These are phyloP conservation scores for Synchiropus splendidus DNA, from an alignment of 2,113 vertebrate species.

Conservation along the genomic window DNA sequence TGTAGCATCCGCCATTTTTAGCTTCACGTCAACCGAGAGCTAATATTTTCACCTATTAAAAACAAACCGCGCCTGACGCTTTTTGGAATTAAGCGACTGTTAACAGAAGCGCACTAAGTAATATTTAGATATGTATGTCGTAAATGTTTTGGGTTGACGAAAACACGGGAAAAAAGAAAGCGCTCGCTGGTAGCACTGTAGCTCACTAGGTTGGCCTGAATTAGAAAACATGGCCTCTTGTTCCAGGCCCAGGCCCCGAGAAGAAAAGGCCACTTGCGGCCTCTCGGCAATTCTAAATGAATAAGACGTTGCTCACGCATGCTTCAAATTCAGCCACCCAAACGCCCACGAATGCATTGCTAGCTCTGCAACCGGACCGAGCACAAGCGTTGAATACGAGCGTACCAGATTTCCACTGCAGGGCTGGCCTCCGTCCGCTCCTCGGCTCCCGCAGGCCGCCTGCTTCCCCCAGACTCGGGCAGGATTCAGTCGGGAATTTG, in stretches of 20 bases:
- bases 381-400: slow-evolving; percentile 26
- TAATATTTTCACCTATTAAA: slow-evolving; percentile 20
- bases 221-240: slow-evolving; percentile 67
- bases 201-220: slow-evolving; percentile 45
- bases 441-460: slow-evolving; percentile 67
- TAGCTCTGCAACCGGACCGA: slow-evolving; percentile 5
- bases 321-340: slow-evolving; percentile 19
- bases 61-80: not conserved
- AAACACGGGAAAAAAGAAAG: no score
- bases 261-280: slow-evolving; percentile 61
- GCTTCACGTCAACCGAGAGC: slow-evolving; percentile 28
- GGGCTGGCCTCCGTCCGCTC: slow-evolving; percentile 53
- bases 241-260: slow-evolving; percentile 62
- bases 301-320: slow-evolving; percentile 30
- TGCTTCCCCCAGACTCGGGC: slow-evolving; percentile 71
- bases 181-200: slow-evolving; percentile 3
- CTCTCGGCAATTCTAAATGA: slow-evolving; percentile 37
- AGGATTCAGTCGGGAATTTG: slow-evolving; percentile 73
- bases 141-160: no score
- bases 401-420: slow-evolving; percentile 56
- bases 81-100: no score
- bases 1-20: slow-evolving; percentile 62
- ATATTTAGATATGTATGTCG: no score
- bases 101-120: no score
- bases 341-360: slow-evolving; percentile 7